A percentile compares a stretch with the other conserved stretches of the same genome.
Conservation (phyloP, 2,797 vertebrate species). For the Caiman crocodilus region DNA sequence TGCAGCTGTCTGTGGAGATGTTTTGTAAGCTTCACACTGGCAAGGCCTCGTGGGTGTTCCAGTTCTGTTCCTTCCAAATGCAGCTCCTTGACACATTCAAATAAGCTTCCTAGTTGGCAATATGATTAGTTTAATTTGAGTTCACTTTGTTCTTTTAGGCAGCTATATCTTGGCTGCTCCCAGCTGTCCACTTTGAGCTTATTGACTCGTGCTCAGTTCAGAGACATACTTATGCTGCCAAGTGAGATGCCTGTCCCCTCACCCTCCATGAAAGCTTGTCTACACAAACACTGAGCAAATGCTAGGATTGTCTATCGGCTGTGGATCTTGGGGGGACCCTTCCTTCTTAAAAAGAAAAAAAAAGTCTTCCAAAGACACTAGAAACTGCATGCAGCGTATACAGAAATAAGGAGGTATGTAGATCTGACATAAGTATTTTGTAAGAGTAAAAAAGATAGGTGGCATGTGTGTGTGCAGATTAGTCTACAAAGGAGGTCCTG, state of each 20-base stretch:
- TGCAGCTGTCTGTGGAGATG: not conserved
- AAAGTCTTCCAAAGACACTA: not conserved
- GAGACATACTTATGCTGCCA: not conserved
- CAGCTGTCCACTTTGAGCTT: not conserved
- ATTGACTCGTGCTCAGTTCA: not conserved
- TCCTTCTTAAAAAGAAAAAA: not conserved
- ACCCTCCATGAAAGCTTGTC: not conserved
- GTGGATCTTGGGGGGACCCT: no score
- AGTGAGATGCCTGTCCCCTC: accelerated
- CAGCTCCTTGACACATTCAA: not conserved
- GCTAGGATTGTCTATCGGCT: no score
- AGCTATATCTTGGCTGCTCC: not conserved
- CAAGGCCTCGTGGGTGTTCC: not conserved
- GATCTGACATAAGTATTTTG: not conserved
- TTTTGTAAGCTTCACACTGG: not conserved
- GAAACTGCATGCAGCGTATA: not conserved
- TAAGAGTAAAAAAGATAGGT: not conserved
- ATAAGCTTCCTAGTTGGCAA: not conserved
- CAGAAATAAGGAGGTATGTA: not conserved
- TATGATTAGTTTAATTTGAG: not conserved
- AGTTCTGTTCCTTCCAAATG: not conserved
- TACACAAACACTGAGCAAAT: not conserved
- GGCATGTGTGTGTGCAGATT: not conserved
- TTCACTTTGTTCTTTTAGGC: not conserved
- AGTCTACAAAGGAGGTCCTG: not conserved